These are phyloP conservation scores for Entomyzon cyanotis DNA, from an alignment of 2,113 vertebrate species.

Conservation along the genomic window DNA sequence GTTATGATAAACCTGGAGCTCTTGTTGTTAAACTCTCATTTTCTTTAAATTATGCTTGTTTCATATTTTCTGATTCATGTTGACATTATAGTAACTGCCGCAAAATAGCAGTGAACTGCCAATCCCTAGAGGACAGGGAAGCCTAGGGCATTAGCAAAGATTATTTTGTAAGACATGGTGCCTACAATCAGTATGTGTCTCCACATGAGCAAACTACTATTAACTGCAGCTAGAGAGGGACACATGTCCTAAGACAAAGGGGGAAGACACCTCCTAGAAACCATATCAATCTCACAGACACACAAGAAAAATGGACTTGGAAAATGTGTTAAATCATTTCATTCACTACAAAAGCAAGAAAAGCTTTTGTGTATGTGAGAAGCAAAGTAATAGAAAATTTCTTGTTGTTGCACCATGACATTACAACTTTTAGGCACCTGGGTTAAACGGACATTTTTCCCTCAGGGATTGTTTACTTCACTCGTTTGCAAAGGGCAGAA, in stretches of 20 bases:
- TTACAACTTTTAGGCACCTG: background rate
- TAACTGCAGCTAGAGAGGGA: background rate
- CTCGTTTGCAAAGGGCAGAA: background rate
- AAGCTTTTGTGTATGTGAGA: background rate
- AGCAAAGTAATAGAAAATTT: background rate
- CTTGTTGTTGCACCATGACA: rapidly evolving
- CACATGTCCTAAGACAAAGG: background rate
- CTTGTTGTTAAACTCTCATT: background rate
- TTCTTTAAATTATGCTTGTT: background rate
- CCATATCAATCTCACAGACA: background rate
- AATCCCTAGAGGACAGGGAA: background rate
- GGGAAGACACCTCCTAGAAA: background rate
- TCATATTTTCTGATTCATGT: background rate
- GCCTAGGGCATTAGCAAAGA: background rate
- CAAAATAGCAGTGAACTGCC: background rate
- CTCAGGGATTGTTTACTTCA: background rate
- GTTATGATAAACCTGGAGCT: background rate
- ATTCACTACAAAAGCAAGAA: background rate
- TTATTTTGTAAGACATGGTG: background rate
- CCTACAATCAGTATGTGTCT: background rate
- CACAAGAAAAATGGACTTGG: background rate
- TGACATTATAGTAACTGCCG: background rate
- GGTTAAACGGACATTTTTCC: background rate
- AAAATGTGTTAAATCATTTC: background rate
- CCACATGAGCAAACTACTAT: background rate